phyloP scores from a whole-genome alignment of 2,113 vertebrate species.

The Willisornis vidua region DNA sequence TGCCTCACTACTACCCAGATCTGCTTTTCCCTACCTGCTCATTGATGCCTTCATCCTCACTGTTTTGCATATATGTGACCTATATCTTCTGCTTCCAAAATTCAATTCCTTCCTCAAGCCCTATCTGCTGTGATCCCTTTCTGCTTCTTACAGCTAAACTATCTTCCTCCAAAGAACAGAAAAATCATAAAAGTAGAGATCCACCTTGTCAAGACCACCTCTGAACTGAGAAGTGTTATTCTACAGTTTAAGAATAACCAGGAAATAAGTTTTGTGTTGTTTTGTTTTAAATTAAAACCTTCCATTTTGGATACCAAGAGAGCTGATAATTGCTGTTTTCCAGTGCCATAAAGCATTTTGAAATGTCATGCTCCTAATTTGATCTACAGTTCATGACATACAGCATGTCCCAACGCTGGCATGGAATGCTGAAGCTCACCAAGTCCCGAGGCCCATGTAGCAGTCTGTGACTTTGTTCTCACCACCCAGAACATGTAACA shows the following conservation, averaged over 20 bases:
- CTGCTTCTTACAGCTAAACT: background rate
- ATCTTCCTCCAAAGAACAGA: background rate
- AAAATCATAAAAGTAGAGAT: background rate
- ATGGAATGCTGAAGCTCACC: fast-evolving
- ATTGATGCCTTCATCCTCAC: background rate
- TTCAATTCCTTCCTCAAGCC: background rate
- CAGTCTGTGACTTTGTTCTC: background rate
- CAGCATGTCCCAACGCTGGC: fast-evolving
- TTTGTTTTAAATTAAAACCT: background rate
- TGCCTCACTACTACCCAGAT: background rate
- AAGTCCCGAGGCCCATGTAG: fast-evolving
- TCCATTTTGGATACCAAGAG: background rate
- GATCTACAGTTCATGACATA: background rate
- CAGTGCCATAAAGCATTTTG: background rate
- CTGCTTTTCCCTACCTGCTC: background rate
- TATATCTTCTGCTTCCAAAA: background rate
- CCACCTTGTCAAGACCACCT: background rate
- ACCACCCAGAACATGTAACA: background rate
- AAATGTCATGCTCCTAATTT: background rate
- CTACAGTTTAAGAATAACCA: background rate
- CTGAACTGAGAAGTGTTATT: background rate
- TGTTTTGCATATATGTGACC: background rate
- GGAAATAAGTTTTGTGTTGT: background rate
- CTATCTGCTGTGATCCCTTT: background rate
- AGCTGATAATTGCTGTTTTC: background rate